These are phyloP conservation scores for Anarsia innoxiella DNA, from an alignment of 2,888 invertebrate genomes.

Conservation along the genomic window DNA sequence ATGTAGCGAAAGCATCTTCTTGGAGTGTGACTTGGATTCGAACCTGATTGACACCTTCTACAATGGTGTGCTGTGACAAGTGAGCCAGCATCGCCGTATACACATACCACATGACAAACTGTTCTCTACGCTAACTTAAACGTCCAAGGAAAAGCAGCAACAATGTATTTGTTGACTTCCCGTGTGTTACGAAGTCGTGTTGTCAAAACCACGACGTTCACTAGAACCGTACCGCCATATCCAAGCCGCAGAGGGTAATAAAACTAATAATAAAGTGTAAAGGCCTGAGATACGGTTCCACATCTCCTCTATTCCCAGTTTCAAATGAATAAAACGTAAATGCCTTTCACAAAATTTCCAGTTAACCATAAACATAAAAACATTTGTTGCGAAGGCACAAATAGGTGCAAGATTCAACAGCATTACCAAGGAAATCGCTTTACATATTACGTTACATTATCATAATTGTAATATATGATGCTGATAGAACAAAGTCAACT, in stretches of 20 bases:
- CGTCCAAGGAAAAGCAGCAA: neutral
- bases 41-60: constrained; percentile 66
- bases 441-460: constrained; percentile 41
- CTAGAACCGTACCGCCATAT: too few species aligned
- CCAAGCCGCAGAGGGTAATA: too few species aligned
- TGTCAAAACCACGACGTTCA: too few species aligned
- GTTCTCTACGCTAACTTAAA: neutral
- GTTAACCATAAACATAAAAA: constrained; percentile 42
- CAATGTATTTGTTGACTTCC: constrained; percentile 3
- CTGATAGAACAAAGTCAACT: constrained; percentile 40
- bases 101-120: neutral
- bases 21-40: constrained; percentile 65
- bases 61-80: constrained; percentile 63
- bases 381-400: constrained; percentile 37
- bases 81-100: neutral
- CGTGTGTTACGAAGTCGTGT: too few species aligned
- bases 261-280: too few species aligned
- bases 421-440: constrained; percentile 68
- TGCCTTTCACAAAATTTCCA: too few species aligned
- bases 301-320: too few species aligned
- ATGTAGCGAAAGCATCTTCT: constrained; percentile 62
- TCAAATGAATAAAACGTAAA: too few species aligned
- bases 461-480: constrained; percentile 38
- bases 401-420: constrained; percentile 40
- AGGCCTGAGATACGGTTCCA: too few species aligned